phyloP scores from a whole-genome alignment of 1,140 invertebrate species.

The Zaprionus ghesquierei region DNA sequence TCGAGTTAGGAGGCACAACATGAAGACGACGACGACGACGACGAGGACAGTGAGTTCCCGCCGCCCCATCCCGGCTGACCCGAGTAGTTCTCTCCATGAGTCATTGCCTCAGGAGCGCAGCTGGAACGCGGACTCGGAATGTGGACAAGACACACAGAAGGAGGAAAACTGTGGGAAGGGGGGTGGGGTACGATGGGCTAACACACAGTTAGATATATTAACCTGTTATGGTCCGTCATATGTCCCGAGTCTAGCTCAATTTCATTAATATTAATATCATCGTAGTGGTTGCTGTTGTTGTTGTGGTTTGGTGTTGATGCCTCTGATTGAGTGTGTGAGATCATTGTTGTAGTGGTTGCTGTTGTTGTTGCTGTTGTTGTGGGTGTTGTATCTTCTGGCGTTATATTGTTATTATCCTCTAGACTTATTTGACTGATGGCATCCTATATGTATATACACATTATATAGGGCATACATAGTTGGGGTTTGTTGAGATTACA shows the following conservation, averaged over 20 bases:
- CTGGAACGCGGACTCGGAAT: neutral
- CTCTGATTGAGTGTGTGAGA: slow-evolving; percentile 48
- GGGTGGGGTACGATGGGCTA: neutral
- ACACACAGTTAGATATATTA: slow-evolving; percentile 52
- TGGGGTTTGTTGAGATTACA: neutral
- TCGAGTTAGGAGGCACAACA: slow-evolving; percentile 2
- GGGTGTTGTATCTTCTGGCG: slow-evolving; percentile 5
- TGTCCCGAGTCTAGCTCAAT: slow-evolving; percentile 18
- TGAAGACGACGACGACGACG: neutral
- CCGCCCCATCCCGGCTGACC: neutral
- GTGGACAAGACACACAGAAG: slow-evolving; percentile 13
- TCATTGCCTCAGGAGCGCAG: neutral
- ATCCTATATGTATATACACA: slow-evolving; percentile 44
- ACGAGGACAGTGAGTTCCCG: too few relatives aligned
- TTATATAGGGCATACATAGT: neutral
- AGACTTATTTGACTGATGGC: slow-evolving; percentile 53
- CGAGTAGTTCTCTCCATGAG: neutral
- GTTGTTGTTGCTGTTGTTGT: slow-evolving; percentile 33
- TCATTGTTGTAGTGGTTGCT: slow-evolving; percentile 26
- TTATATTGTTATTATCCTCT: slow-evolving; percentile 63
- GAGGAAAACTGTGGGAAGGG: neutral
- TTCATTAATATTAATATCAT: slow-evolving; percentile 1
- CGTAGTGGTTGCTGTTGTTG: slow-evolving; percentile 24
- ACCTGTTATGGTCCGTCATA: slow-evolving; percentile 53
- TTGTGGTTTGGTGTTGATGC: slow-evolving; percentile 19